These are phyloP conservation scores for Hephaestus fuliginosus DNA, from an alignment of 2,797 vertebrate species.

Conservation along the genomic window DNA sequence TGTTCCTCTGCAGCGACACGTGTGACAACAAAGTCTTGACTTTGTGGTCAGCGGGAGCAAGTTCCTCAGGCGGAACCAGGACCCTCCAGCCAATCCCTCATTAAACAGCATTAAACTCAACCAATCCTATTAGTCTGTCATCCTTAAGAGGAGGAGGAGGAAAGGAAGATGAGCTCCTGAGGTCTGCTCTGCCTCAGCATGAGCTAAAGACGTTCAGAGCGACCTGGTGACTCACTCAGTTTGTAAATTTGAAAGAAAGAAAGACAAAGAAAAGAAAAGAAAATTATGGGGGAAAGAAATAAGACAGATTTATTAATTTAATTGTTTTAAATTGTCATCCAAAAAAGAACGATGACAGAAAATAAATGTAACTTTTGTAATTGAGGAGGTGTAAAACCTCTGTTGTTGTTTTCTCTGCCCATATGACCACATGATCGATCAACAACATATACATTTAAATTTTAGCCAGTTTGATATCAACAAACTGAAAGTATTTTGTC, in stretches of 20 bases:
- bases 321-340: background rate
- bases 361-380: background rate
- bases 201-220: background rate
- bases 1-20: constrained; percentile 43
- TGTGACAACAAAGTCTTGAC: constrained; percentile 61
- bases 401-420: background rate
- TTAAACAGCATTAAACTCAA: constrained; percentile 72
- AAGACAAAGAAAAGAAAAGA: accelerated
- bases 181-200: background rate
- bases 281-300: background rate
- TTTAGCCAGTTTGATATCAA: background rate
- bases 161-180: background rate
- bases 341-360: background rate
- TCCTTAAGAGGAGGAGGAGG: constrained; percentile 49
- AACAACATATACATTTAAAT: background rate
- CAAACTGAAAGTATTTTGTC: background rate
- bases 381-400: background rate
- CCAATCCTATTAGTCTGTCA: constrained; percentile 79
- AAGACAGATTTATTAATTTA: background rate
- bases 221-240: background rate
- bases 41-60: constrained; percentile 18
- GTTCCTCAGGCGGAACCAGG: constrained; percentile 9
- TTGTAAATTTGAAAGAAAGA: background rate
- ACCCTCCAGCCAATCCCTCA: constrained; percentile 67
- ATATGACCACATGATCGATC: background rate